Evolutionary conservation across 2,888 invertebrate genomes (phyloP).

Genomic region (Theristus sp.): DNA sequence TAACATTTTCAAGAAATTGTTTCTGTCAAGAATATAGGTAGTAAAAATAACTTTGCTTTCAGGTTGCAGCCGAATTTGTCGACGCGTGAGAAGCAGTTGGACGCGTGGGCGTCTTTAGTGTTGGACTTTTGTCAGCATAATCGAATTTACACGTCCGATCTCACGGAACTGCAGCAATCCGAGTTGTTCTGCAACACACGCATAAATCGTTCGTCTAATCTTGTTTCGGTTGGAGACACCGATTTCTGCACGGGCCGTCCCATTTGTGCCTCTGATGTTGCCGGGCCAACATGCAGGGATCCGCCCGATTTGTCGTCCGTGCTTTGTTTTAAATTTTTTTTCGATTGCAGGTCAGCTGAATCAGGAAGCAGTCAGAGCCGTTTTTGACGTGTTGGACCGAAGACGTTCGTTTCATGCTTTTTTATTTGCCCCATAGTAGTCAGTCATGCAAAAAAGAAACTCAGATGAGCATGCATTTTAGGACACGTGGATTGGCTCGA

Average conservation of each 20-base stretch:
- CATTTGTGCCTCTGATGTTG: no score
- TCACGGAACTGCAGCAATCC: conserved; percentile 55
- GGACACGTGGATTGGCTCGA: conserved; percentile 62
- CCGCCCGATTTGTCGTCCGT: no score
- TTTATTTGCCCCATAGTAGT: background rate
- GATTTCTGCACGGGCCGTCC: no score
- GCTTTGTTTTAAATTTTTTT: no score
- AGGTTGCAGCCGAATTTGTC: conserved; percentile 83
- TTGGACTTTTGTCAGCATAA: conserved; percentile 58
- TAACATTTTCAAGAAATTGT: no score
- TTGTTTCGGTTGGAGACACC: no score
- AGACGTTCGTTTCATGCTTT: conserved; percentile 37
- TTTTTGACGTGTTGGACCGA: conserved; percentile 57
- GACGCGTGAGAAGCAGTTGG: conserved; percentile 70
- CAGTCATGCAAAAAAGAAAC: background rate
- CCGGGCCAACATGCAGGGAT: no score
- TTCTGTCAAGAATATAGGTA: no score
- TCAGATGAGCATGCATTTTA: conserved; percentile 12
- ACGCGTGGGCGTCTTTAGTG: conserved; percentile 74
- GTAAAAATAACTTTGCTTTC: no score
- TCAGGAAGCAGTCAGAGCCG: conserved; percentile 49
- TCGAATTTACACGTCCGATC: conserved; percentile 57
- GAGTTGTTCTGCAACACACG: conserved; percentile 63
- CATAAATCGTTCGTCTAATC: no score
- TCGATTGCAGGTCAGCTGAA: conserved; percentile 53